Base-by-base conservation (phyloP, 2,797 vertebrate genomes). In the Pseudochromis fuscus region DNA sequence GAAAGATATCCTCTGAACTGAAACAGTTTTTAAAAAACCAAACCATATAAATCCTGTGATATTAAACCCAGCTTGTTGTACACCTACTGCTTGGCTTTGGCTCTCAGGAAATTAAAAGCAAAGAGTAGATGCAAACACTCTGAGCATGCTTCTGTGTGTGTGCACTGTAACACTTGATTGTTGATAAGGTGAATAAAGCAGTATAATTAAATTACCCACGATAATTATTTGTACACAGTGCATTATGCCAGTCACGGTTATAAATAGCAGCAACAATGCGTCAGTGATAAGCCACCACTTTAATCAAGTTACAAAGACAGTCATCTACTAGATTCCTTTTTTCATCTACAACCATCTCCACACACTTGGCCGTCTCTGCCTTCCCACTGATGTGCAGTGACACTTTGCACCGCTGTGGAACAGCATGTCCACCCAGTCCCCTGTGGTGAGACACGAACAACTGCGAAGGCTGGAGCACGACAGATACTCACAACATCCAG, bases 51-150 rank as follows among this genome's bases (percentile, higher is more conserved):
- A 68, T 76, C 53, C 40, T 72, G 48, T 65, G 73, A 85, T 71
- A 86, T 83, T 75, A 81, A 82, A 81, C 59, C 28, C 66, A 48
- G n/a, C 62, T 50, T 55, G 53, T 48, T 69, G 27, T 49, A 50
- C 46, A 38, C 45, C 42, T 53, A 40, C 77, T 33, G 19, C 25
- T 42, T 63, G 25, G 55, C 45, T 67, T 69, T 30, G 1, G 13
- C 31, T 60, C 67, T 60, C 69, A 87, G 89, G 87, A 92, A 87
- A 91, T 89, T 49, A 88, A 81, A 84, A 72, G 52, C 46, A 51
- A 35, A 33, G 19, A n/a, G 67, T 75, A 83, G 75, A 80, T 79
- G 82, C 60, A 82, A 88, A 85, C 62, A 59, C 57, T 25, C 18
- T 59, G 35, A 27, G 27, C 12, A 19, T 18, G 35, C 18, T 42